Base-by-base conservation (phyloP, 2,113 vertebrate species). In the Tautogolabrus adspersus region DNA sequence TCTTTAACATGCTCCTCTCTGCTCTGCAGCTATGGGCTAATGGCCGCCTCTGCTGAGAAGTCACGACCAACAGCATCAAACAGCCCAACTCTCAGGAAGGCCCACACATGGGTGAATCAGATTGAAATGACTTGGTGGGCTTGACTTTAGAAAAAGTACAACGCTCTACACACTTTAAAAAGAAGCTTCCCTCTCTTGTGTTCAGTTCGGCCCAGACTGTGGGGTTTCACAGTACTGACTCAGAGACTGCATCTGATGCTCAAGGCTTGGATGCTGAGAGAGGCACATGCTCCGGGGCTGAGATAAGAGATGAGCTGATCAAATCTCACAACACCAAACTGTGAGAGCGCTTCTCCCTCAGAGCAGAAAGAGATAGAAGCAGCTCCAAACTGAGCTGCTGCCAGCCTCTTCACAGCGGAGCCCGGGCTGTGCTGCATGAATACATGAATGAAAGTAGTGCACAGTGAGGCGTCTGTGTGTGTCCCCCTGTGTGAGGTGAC, bases 241-340 rank as follows among this genome's bases (percentile, higher is more conserved):
- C 79, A 88, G 80, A 84, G 91, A 66, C 90, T 72, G 7, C 21
- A 72, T 83, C 79, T 94, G 68, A 95, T 93, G 93, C 94, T 95
- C 13, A 92, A 92, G 0, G 90, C 95, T 44, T 94, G 94, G 26
- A 93, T 93, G 69, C 83, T 92, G 70, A 88, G 92, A 64, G 91
- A 94, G 8, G 87, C 91, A 69, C 90, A 94, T 90, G 92, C 94
- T 94, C 73, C n/a, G 94, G 93, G 0, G 92, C 93, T 62, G 93
- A 94, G 88, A 95, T 95, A 81, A 90, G 93, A 67, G 93, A 59
- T 54, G 92, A 92, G 81, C 89, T 94, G 79, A 95, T 96, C 81
- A 92, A 93, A 86, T 96, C 95, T 44, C 79, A 87, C 38, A 88
- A 87, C 70, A 92, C 82, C 0, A 86, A 92, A 0, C 91, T 92